phyloP scores from a whole-genome alignment of 1,140 invertebrate species.

The Lordiphosa stackelbergi region DNA sequence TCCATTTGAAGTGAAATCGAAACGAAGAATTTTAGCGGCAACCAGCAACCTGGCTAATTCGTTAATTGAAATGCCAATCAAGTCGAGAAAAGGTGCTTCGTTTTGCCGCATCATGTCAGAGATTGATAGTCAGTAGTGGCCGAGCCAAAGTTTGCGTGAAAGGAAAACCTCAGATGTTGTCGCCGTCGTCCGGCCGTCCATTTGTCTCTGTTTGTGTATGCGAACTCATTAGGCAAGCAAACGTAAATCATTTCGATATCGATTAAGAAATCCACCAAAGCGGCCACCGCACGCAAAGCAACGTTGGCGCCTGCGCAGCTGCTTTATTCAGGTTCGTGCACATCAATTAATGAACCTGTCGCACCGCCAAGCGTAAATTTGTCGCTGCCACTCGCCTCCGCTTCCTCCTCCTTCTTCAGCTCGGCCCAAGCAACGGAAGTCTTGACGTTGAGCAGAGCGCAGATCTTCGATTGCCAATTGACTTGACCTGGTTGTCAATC shows the following conservation, averaged over 20 bases:
- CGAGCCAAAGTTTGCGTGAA: conserved; percentile 44
- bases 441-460: conserved; percentile 15
- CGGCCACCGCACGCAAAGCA: conserved; percentile 59
- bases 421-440: conserved; percentile 21
- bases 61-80: conserved; percentile 63
- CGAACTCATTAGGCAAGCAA: conserved; percentile 66
- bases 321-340: conserved; percentile 37
- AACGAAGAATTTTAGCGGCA: conserved; percentile 15
- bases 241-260: conserved; percentile 73
- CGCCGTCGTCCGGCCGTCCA: conserved; percentile 5
- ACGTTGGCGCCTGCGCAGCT: conserved; percentile 39
- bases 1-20: conserved; percentile 20
- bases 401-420: no score
- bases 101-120: conserved; percentile 49
- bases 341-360: conserved; percentile 73
- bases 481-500: conserved; percentile 67
- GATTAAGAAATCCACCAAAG: conserved; percentile 67
- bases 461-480: conserved; percentile 28
- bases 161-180: conserved; percentile 30
- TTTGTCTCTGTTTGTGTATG: conserved; percentile 23
- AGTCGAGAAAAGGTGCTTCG: conserved; percentile 22
- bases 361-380: conserved; percentile 63
- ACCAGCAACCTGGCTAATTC: conserved; percentile 51
- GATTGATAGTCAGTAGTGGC: conserved; percentile 49
- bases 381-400: conserved; percentile 37